Evolutionary conservation across 92 coral and sea anemone genomes (phyloP).

Genomic region (Phenganax marumi): DNA sequence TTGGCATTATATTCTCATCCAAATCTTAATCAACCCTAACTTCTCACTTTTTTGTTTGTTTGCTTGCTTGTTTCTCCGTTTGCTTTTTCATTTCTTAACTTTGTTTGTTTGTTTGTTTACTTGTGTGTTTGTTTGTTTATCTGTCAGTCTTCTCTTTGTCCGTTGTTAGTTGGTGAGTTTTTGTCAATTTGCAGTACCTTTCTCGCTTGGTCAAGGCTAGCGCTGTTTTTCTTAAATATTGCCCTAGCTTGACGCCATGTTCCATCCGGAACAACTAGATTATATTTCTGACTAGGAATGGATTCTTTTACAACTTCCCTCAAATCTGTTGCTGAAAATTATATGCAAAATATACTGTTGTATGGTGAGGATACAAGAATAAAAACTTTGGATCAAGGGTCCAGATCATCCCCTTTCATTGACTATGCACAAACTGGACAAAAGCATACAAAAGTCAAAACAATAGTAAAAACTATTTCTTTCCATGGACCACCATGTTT

Average conservation of each 20-base stretch:
- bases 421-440: background rate
- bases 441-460: background rate
- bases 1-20: background rate
- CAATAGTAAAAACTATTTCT: background rate
- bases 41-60: too few relatives aligned
- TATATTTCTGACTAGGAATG: constrained; percentile 48
- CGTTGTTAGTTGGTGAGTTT: background rate
- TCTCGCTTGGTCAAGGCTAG: constrained; percentile 62
- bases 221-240: constrained; percentile 64
- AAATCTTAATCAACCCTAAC: background rate
- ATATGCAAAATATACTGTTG: background rate
- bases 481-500: background rate
- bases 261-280: constrained; percentile 87
- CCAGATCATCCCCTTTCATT: too few relatives aligned
- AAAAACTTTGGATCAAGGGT: background rate
- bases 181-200: constrained; percentile 61
- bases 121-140: background rate
- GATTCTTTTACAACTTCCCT: constrained; percentile 25
- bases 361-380: too few relatives aligned
- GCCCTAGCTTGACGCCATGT: constrained; percentile 94
- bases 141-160: background rate
- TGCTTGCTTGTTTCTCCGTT: too few relatives aligned
- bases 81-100: too few relatives aligned
- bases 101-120: background rate
- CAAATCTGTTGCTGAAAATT: constrained; percentile 58